Base-by-base conservation (phyloP, 2,888 invertebrate genomes). In the Polia nebulosa region DNA sequence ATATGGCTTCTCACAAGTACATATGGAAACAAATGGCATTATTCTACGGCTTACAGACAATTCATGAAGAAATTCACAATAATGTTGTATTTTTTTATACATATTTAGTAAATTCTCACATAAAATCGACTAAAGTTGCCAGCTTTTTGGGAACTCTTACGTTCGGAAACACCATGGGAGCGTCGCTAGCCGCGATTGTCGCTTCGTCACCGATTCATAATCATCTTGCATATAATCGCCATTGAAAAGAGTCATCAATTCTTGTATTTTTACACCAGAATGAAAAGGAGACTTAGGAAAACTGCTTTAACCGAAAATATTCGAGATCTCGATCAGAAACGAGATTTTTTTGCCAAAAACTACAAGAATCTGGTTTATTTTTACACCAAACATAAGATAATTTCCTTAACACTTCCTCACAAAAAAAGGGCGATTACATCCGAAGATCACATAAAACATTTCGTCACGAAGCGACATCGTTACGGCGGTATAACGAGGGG, bases 161-260 rank as follows among this genome's bases (percentile, higher is more conserved):
- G 87, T 88, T 87, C 88, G 90, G 90, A 90, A 90, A 92, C 91
- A 91, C 91, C 90, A 90, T 87, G 83, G 84, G 85, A 88, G 78
- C 85, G 87, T 87, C 84, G 81, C 81, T 83, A 82, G 84, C 81
- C 85, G 73, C 72, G 59, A 77, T 78, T 62, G 55, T 58, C 75
- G 76, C 71, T 82, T 81, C 82, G 76, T 71, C 61, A 69, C 64
- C 77, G 71, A 75, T 70, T 60, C 13, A 39, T 22, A 63, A 72
- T 71, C 71, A 45, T 51, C 34, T 59, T 41, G 39, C 41, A 71
- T 47, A 69, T 58, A 68, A 82, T 68, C 63, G 80, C 63, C 60
- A 57, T 11, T 56, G 9, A 55, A n/a, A 36, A 49, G 13, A 62
- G 5, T 20, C 1, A 47, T 39, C 5, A 27, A 20, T 72, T 47